Evolutionary conservation across 2,113 vertebrate genomes (phyloP), one percentile per base, ranked within the genome.

Genomic region (Lamprotornis superbus): DNA sequence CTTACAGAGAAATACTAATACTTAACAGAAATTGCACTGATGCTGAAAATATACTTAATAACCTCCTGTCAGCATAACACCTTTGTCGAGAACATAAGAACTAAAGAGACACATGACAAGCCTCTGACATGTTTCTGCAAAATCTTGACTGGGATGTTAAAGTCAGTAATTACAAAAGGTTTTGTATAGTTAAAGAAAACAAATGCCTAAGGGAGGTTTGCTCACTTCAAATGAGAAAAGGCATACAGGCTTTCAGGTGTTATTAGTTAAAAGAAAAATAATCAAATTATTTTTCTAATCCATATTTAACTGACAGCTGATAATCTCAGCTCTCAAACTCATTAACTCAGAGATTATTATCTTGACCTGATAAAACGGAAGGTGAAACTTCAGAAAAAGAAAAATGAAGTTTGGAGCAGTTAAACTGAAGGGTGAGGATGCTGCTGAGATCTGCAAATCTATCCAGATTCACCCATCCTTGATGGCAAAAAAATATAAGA

Each of bases 301-400:
- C 37, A 53, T 60, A 74, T 89, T 74, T 77, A 85, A 84, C 24
- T 53, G 49, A 40, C 55, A 85, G 6, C 2, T 67, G 67, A 95
- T 94, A 95, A 95, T 93, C 82, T 79, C 71, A 50, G 50, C 11
- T 83, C 56, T 90, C 59, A 88, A 79, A 84, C 23, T 80, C 84
- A 88, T 89, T 93, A 85, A 80, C 55, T 74, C 30, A 55, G 47
- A 91, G 85, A 88, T 90, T 73, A 77, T 83, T 83, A 95, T 80
- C 82, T 83, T 90, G 52, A 73, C 50, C 63, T 70, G 59, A 90
- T 56, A 88, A 75, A 87, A 85, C 2, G 40, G 10, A 85, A 91
- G 60, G 84, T 73, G 78, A 88, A 95, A 52, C 28, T 80, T 69
- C 30, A 67, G 19, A 37, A 85, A 91, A 94, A 86, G 22, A 75